phyloP scores from a whole-genome alignment of 2,113 vertebrate species.

The Petrocephalus microphthalmus region DNA sequence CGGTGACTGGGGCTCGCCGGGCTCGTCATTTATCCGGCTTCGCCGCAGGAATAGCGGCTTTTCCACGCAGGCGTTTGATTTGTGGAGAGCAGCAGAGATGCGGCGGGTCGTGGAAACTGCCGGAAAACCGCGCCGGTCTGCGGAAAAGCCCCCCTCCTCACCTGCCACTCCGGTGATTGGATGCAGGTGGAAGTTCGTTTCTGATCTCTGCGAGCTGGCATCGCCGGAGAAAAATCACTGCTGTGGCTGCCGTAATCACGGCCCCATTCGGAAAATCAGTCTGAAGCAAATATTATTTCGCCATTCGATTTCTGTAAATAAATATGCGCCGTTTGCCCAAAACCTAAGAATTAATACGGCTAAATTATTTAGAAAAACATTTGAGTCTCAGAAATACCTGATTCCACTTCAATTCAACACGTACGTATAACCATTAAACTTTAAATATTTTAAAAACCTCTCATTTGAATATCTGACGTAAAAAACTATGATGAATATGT shows the following conservation, averaged over 20 bases:
- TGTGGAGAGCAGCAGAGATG: constrained; percentile 64
- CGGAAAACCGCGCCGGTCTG: constrained; percentile 68
- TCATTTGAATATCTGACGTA: neutral
- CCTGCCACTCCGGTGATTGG: constrained; percentile 65
- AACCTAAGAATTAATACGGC: neutral
- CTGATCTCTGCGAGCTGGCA: constrained; percentile 55
- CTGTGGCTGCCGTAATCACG: neutral
- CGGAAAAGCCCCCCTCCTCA: constrained; percentile 64
- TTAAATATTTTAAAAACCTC: neutral
- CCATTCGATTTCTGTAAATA: neutral
- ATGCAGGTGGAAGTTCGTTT: constrained; percentile 68
- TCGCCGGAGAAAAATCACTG: neutral
- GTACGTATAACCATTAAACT: neutral
- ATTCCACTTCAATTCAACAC: neutral
- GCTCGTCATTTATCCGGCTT: constrained; percentile 7
- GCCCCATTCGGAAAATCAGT: neutral
- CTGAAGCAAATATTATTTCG: neutral
- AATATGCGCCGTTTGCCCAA: neutral
- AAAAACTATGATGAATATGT: neutral
- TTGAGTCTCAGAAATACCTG: neutral
- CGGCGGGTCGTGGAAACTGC: constrained; percentile 57
- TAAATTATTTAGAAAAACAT: neutral
- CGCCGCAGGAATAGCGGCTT: neutral
- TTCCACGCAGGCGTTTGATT: constrained; percentile 38
- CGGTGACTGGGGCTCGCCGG: constrained; percentile 22